These are phyloP conservation scores for Sylvilagus bachmani DNA, from an alignment of 2,113 vertebrate genomes.

Conservation along the genomic window DNA sequence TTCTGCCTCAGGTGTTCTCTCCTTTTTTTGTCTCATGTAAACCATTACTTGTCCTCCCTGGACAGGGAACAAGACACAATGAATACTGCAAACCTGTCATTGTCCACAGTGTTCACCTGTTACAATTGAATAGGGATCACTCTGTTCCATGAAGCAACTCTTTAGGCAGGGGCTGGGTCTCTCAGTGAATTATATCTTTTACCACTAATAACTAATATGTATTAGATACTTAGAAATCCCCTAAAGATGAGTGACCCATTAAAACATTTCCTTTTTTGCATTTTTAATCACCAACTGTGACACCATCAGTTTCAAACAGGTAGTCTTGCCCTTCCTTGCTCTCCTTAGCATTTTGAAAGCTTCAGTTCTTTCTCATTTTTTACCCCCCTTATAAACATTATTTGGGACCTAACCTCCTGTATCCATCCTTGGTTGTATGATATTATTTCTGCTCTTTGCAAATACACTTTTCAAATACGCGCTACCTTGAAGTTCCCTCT, in stretches of 20 bases:
- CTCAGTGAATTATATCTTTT: not conserved
- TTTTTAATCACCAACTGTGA: not conserved
- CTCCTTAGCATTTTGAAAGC: slow-evolving; percentile 8
- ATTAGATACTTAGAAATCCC: not conserved
- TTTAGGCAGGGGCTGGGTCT: not conserved
- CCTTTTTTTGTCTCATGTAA: not conserved
- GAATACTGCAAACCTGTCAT: not conserved
- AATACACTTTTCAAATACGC: slow-evolving; percentile 25
- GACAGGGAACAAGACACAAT: not conserved
- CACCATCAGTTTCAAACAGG: not conserved
- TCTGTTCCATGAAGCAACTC: not conserved
- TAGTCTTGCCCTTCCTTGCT: not conserved
- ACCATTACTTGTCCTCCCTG: not conserved
- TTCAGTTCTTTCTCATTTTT: not conserved
- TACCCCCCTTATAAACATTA: not conserved
- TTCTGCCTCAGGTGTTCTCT: not conserved
- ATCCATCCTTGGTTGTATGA: slow-evolving; percentile 22
- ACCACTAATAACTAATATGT: not conserved
- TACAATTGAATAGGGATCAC: not conserved
- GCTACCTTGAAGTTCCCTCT: not conserved
- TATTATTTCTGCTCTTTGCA: slow-evolving; percentile 22
- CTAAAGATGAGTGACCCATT: not conserved
- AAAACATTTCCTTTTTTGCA: not conserved
- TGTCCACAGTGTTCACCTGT: not conserved
- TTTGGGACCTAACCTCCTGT: not conserved